Base-by-base conservation (phyloP, 2,113 vertebrate species). In the Colaptes auratus region DNA sequence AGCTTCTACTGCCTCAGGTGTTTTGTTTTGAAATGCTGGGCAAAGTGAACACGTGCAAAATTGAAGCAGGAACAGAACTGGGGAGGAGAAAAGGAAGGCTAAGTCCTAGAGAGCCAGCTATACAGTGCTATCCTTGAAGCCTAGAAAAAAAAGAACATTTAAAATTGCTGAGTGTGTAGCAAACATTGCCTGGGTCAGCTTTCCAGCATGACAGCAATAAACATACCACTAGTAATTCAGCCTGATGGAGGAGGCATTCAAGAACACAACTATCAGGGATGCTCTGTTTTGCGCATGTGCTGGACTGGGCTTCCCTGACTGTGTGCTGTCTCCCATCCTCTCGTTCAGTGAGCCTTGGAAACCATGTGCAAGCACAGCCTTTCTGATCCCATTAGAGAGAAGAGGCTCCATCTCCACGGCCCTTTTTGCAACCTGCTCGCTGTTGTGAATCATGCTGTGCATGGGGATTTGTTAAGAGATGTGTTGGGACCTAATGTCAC, bases 301-400 rank as follows among this genome's bases (percentile, higher is more conserved):
- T 56, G 19, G 4, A 66, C 2, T 5, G 77, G 86, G 30, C 35
- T 55, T 82, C 27, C 56, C 75, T 15, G 50, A 5, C 75, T 56
- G 56, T 4, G 0, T 0, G 2, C 63, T 17, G n/a, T 46, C 72
- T 65, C 20, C 73, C 3, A 0, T 59, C 75, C 36, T 75, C 7
- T 11, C 24, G 0, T 66, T 10, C 31, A 44, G n/a, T 24, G 64
- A 76, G 89, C 9, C 0, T 30, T 66, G 61, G 84, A 44, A 44
- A 44, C 71, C 77, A 12, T 3, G 59, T 35, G 67, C 61, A 78
- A 63, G 50, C 7, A 0, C 52, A 69, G 58, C 78, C 71, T 87
- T 92, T 79, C 81, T 82, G 63, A 84, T 76, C 80, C 88, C 73
- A 24, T 60, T 58, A 72, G 86, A 75, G 74, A 36, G 74, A 82